Conservation (phyloP, 2,888 invertebrate genomes). For the Coronaproctus castanopsis region DNA sequence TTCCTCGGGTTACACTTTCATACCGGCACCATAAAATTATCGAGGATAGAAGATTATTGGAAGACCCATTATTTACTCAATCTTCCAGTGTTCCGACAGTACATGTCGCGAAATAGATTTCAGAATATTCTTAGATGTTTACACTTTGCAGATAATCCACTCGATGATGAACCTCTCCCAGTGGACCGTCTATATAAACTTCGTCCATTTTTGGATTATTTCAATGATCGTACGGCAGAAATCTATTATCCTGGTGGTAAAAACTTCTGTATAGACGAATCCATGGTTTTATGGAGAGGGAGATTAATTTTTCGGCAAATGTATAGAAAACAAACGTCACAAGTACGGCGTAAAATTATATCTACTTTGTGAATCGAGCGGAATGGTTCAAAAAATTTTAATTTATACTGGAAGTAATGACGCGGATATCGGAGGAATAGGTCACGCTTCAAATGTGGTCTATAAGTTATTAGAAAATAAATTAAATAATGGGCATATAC, state of each 20-base stretch:
- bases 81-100: neutral
- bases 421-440: neutral
- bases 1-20: neutral
- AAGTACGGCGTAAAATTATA: neutral
- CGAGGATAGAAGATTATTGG: neutral
- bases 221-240: neutral
- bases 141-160: neutral
- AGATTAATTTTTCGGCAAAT: neutral
- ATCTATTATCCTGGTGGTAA: neutral
- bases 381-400: neutral
- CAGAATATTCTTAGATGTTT: neutral
- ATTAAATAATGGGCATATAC: too few relatives aligned
- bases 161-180: neutral
- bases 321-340: neutral
- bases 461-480: too few relatives aligned
- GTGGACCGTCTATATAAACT: neutral
- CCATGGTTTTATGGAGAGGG: neutral
- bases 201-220: neutral
- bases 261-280: neutral
- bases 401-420: neutral
- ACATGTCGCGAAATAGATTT: neutral
- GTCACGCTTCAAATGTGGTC: neutral
- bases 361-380: neutral
- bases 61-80: neutral
- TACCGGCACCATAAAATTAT: neutral